Evolutionary conservation across 2,113 vertebrate genomes (phyloP).

Genomic region (Hydropotes inermis): DNA sequence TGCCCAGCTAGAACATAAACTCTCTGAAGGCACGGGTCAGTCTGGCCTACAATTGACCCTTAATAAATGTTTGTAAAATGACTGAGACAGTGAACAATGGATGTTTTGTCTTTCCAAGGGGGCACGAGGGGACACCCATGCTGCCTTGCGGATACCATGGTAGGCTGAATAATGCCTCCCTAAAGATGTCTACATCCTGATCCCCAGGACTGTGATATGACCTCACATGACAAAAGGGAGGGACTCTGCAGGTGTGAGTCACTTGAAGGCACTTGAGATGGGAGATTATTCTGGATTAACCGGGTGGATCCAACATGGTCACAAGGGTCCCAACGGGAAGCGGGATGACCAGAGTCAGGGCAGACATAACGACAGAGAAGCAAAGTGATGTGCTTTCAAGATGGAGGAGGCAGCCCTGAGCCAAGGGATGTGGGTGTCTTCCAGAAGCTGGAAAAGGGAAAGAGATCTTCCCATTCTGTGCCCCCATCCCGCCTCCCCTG

Average conservation of each 20-base stretch:
- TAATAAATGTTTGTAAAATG: neutral
- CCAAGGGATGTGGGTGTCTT: neutral
- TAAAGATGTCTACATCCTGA: neutral
- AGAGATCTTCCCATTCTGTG: neutral
- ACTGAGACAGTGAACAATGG: neutral
- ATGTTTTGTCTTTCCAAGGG: neutral
- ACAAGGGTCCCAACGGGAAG: fast-evolving
- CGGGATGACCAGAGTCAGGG: neutral
- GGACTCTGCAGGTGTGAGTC: neutral
- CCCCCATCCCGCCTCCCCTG: neutral
- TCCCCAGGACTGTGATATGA: neutral
- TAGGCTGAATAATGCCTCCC: neutral
- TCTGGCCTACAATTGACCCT: neutral
- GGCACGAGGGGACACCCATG: neutral
- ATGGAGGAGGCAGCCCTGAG: neutral
- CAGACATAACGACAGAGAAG: fast-evolving
- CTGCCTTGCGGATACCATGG: neutral
- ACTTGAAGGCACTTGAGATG: neutral
- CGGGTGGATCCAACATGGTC: neutral
- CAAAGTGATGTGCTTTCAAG: neutral
- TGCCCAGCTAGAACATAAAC: neutral
- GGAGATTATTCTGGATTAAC: neutral
- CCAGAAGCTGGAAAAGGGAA: neutral
- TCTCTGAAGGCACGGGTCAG: neutral
- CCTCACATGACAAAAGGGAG: neutral